Evolutionary conservation across 1,140 invertebrate genomes (phyloP).

Genomic region (Vanessa atalanta): DNA sequence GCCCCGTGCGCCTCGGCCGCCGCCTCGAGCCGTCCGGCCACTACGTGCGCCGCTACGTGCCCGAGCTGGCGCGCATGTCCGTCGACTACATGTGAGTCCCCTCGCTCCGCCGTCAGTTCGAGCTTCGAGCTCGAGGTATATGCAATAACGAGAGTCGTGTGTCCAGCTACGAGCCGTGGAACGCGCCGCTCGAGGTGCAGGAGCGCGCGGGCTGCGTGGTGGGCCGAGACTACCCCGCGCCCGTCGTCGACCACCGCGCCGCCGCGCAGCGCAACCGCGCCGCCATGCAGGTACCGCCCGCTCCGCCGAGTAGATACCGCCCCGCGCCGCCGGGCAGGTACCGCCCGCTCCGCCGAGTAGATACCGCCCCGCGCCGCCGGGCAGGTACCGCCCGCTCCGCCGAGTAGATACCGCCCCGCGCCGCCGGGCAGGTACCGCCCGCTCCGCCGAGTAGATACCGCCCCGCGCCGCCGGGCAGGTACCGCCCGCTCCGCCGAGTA

Average conservation of each 20-base stretch:
- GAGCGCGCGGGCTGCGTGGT: conserved; percentile 85
- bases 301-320: too few relatives aligned
- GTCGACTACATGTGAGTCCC: conserved; percentile 85
- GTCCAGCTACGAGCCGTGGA: conserved; percentile 87
- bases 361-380: too few relatives aligned
- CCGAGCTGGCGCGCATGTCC: conserved; percentile 85
- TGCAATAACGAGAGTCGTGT: too few relatives aligned
- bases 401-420: too few relatives aligned
- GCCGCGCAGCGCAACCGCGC: conserved; percentile 82
- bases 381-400: too few relatives aligned
- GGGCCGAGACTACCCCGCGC: conserved; percentile 86
- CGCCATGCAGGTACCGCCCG: conserved; percentile 73
- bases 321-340: too few relatives aligned
- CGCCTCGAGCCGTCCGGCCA: conserved; percentile 86
- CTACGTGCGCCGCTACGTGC: conserved; percentile 87
- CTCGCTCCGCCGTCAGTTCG: too few relatives aligned
- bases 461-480: conserved; percentile 75
- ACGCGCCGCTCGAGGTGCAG: conserved; percentile 85
- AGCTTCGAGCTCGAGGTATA: too few relatives aligned
- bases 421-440: too few relatives aligned
- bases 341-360: too few relatives aligned
- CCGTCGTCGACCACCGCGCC: conserved; percentile 84
- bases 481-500: too few relatives aligned
- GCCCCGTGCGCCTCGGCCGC: conserved; percentile 85
- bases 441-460: too few relatives aligned